These are phyloP conservation scores for Drosophila neocordata DNA, from an alignment of 1,140 invertebrate genomes.

Conservation along the genomic window DNA sequence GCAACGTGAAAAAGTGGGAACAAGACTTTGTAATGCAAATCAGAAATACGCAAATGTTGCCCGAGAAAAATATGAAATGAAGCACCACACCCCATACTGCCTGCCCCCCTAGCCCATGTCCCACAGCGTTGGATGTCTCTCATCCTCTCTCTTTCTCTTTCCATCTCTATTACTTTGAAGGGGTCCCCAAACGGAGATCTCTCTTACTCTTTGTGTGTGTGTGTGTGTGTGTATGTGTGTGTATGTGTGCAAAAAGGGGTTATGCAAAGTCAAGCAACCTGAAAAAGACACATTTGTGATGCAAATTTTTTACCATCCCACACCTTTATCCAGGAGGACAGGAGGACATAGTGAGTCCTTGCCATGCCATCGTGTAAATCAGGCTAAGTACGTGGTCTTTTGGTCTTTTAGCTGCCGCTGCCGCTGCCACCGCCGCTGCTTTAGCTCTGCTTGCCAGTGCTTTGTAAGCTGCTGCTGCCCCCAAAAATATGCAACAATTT, in stretches of 20 bases:
- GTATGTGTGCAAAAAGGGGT: conserved; percentile 62
- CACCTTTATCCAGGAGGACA: not conserved
- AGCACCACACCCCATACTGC: conserved; percentile 6
- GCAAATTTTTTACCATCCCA: conserved; percentile 56
- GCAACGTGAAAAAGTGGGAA: conserved; percentile 28
- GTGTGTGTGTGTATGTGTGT: conserved; percentile 28
- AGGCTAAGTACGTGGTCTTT: conserved; percentile 80
- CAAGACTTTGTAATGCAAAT: conserved; percentile 74
- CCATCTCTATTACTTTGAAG: conserved; percentile 62
- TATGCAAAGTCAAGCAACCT: conserved; percentile 81
- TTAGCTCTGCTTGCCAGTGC: conserved; percentile 25
- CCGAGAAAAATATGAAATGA: conserved; percentile 75
- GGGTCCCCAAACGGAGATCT: not conserved
- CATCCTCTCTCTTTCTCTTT: not conserved
- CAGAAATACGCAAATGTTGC: conserved; percentile 64
- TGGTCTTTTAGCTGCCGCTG: conserved; percentile 75
- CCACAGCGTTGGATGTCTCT: too few relatives aligned
- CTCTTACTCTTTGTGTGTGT: not conserved
- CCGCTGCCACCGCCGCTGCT: conserved; percentile 22
- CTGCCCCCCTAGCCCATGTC: too few relatives aligned
- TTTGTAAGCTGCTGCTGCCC: conserved; percentile 22
- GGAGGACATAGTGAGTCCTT: not conserved
- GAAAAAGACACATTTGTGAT: conserved; percentile 81
- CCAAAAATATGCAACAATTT: conserved; percentile 76
- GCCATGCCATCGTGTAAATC: conserved; percentile 75